Conservation (phyloP, 2,797 vertebrate species). For the Loriculus beryllinus region DNA sequence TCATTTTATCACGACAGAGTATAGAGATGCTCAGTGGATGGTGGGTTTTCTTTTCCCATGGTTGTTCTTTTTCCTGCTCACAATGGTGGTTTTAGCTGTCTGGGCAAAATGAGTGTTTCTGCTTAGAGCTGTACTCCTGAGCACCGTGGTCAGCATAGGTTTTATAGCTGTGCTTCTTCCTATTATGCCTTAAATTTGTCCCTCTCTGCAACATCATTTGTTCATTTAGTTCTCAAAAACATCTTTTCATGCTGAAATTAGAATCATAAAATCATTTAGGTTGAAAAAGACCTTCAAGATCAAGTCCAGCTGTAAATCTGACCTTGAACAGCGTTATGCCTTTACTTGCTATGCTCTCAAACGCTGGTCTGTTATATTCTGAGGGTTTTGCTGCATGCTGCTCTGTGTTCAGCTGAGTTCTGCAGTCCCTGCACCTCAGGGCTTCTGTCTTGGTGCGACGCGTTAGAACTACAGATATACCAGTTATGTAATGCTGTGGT, state of each 20-base stretch:
- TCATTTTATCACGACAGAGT: neutral
- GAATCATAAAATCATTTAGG: neutral
- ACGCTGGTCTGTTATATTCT: neutral
- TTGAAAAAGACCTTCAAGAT: neutral
- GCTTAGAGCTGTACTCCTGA: neutral
- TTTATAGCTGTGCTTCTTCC: neutral
- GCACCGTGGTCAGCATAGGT: neutral
- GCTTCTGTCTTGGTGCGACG: conserved; percentile 23
- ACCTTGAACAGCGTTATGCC: neutral
- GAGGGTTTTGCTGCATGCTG: neutral
- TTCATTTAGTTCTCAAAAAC: neutral
- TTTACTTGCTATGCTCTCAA: neutral
- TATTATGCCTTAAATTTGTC: neutral
- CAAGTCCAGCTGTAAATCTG: neutral
- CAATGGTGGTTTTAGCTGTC: neutral
- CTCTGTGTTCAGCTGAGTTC: neutral
- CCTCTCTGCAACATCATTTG: neutral
- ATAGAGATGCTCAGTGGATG: neutral
- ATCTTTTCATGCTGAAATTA: neutral
- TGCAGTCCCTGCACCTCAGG: conserved; percentile 25
- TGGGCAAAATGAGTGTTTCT: neutral
- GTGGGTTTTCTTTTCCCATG: neutral
- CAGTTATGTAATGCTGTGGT: neutral
- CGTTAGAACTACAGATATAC: neutral
- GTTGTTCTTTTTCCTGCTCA: neutral